phyloP scores from a whole-genome alignment of 2,888 invertebrate genomes.

The Alloscopus bannaensis region DNA sequence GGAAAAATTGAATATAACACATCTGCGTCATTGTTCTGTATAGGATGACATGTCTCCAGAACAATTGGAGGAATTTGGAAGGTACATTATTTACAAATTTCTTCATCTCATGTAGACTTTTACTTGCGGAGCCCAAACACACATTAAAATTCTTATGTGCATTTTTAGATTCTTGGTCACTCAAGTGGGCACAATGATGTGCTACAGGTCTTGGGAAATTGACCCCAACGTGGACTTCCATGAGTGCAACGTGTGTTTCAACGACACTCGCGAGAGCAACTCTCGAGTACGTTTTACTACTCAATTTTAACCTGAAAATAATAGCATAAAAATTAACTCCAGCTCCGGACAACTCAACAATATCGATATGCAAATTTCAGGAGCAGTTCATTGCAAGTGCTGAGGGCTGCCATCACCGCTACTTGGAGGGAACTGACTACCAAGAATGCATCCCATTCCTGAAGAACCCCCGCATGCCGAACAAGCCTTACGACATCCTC shows the following conservation, averaged over 20 bases:
- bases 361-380: neutral
- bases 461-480: slow-evolving; percentile 48
- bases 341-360: neutral
- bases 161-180: slow-evolving; percentile 49
- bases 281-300: slow-evolving; percentile 14
- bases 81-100: slow-evolving; percentile 20
- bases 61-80: slow-evolving; percentile 52
- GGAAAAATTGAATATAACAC: too few species aligned
- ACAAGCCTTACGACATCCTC: slow-evolving; percentile 60
- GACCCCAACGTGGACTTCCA: slow-evolving; percentile 49
- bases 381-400: slow-evolving; percentile 23
- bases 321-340: too few species aligned
- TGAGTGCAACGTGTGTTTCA: slow-evolving; percentile 59
- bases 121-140: neutral
- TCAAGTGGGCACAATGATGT: slow-evolving; percentile 63
- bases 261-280: slow-evolving; percentile 33
- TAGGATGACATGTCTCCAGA: slow-evolving; percentile 47
- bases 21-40: too few species aligned
- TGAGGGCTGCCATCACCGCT: slow-evolving; percentile 49
- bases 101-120: neutral
- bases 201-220: slow-evolving; percentile 58
- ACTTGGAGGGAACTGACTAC: slow-evolving; percentile 53
- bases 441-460: slow-evolving; percentile 57
- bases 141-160: neutral
- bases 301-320: neutral